These are phyloP conservation scores for Neodiprion lecontei DNA, from an alignment of 1,140 invertebrate species.

Conservation along the genomic window DNA sequence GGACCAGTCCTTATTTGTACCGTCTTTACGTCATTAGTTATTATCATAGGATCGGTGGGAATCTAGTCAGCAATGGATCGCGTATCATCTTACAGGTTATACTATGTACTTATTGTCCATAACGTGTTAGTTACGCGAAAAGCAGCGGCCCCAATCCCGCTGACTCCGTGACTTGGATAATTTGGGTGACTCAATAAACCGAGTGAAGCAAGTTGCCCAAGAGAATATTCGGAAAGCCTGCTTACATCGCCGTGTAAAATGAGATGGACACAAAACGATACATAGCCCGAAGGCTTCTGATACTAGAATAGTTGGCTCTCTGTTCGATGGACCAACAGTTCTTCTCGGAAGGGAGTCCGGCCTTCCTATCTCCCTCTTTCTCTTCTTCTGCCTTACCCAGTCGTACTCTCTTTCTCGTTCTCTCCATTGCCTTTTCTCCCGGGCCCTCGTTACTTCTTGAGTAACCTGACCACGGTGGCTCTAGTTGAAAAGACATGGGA, in stretches of 20 bases:
- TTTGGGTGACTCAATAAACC: neutral
- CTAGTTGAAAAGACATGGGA: neutral
- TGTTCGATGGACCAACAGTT: neutral
- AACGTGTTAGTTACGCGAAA: too few relatives aligned
- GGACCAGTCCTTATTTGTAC: too few relatives aligned
- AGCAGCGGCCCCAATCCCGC: too few relatives aligned
- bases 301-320: constrained; percentile 5
- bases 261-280: constrained; percentile 7
- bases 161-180: neutral
- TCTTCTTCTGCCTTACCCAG: neutral
- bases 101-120: too few relatives aligned
- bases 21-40: too few relatives aligned
- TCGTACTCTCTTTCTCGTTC: neutral
- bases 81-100: too few relatives aligned
- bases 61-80: too few relatives aligned
- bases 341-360: constrained; percentile 4
- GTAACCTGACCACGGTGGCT: constrained; percentile 1
- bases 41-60: too few relatives aligned
- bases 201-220: neutral
- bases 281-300: constrained; percentile 4
- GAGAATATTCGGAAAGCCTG: neutral
- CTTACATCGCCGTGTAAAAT: neutral
- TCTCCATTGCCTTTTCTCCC: neutral
- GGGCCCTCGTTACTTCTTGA: constrained; percentile 7
- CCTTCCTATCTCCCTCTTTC: constrained; percentile 11